Evolutionary conservation across 1,140 invertebrate species (phyloP), one percentile per base, ranked within the genome.

Genomic region (Armadillidium nasatum): DNA sequence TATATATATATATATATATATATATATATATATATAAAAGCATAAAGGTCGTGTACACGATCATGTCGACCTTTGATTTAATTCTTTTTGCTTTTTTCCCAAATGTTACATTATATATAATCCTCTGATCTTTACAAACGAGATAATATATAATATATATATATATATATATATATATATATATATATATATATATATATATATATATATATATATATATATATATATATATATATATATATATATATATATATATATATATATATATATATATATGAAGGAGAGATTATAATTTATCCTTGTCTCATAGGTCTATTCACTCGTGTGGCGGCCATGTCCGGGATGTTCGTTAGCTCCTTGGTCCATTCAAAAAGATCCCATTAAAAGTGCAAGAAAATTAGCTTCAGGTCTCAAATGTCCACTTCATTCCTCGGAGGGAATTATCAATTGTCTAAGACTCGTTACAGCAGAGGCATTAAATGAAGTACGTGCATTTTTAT

Each of bases 361-460:
- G 84, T 83, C 84, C n/a, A 75, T 84, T 33, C 84, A 84, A 76
- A 60, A 67, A 0, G 76, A 77, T 0, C 84, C 84, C 4, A 66
- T 74, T 13, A 78, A 76, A 45, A 82, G 83, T 77, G 83, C 83
- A 13, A 72, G 82, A 68, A 81, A 81, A 70, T 77, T 84, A 21
- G 84, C 82, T 6, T 73, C 70, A 19, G 81, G 82, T 33, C 76
- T 84, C 10, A 80, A 81, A 0, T 84, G 83, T 74, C 79, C 82
- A 15, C 71, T 67, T 23, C 13, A 54, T 10, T 75, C 82, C 10
- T 81, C 80, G n/a, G 46, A 46, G n/a, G 80, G 80, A 19, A 66
- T 84, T 15, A 80, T 84, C 21, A 82, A 82, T 54, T 84, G 84
- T 73, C 78, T 84, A 15, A 76, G 84, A 44, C 45, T 15, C 0